Conservation (phyloP, 2,888 invertebrate species). For the Lymantria dispar region DNA sequence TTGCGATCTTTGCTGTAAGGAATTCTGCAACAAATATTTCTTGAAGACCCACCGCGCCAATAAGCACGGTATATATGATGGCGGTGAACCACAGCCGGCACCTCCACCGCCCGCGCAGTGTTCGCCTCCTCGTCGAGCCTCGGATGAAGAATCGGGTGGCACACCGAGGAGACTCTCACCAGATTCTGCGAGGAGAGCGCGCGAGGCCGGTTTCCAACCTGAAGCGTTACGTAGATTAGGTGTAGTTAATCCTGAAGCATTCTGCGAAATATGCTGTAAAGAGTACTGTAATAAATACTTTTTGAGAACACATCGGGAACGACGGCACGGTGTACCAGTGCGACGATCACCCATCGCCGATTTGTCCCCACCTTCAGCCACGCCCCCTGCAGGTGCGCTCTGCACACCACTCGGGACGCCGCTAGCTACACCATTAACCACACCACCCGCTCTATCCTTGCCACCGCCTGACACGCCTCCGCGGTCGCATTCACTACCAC, state of each 20-base stretch:
- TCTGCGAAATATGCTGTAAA: constrained; percentile 95
- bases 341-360: constrained; percentile 59
- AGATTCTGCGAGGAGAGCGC: constrained; percentile 84
- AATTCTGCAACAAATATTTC: constrained; percentile 99
- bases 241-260: constrained; percentile 93
- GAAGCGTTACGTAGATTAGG: constrained; percentile 90
- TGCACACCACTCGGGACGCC: constrained; percentile 41
- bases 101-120: constrained; percentile 65
- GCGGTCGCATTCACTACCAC: constrained; percentile 57
- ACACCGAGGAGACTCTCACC: constrained; percentile 83
- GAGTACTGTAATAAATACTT: constrained; percentile 97
- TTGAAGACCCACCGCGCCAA: constrained; percentile 98
- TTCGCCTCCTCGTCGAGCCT: constrained; percentile 73
- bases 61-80: constrained; percentile 96
- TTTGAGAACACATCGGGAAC: constrained; percentile 94
- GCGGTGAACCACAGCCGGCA: constrained; percentile 59
- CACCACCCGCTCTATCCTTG: constrained; percentile 85
- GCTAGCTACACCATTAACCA: constrained; percentile 85
- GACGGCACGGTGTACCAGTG: constrained; percentile 91
- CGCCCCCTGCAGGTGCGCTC: constrained; percentile 44
- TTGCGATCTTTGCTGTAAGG: constrained; percentile 98
- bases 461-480: constrained; percentile 87
- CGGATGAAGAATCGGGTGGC: constrained; percentile 73
- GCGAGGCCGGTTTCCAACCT: constrained; percentile 87
- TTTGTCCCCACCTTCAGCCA: constrained; percentile 78